Base-by-base conservation (phyloP, 2,113 vertebrate genomes). In the Empidonax alnorum region DNA sequence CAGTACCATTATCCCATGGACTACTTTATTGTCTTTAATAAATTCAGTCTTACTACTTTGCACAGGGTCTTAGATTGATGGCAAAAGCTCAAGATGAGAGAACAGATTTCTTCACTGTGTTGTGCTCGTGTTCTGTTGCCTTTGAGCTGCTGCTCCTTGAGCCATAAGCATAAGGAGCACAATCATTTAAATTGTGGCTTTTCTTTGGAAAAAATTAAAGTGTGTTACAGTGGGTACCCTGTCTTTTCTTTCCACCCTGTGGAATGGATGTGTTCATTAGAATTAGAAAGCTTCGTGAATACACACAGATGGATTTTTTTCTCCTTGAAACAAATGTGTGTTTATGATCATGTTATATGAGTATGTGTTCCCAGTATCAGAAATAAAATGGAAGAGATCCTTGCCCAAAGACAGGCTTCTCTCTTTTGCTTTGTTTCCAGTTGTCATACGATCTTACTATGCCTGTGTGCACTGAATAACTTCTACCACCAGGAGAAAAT, bases 1-100 rank as follows among this genome's bases (percentile, higher is more conserved):
- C n/a, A 42, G 33, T 96, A 77, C 79, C 77, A 49, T 96, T 93
- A 88, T 85, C 58, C 74, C 23, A 42, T 82, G 74, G 76, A 73
- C 59, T 86, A 52, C 63, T 84, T 90, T 83, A 63, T 46, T 53
- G 41, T 67, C 68, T 84, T 79, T 82, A 93, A 83, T 90, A 87
- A 81, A 86, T 83, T 90, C 46, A 65, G 55, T 72, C 50, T 78
- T 87, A 49, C 84, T 88, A 7, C 50, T 88, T 91, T 80, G 49
- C 67, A 33, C 20, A 27, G 44, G 18, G 12, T 79, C 6, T 55
- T 83, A 35, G 66, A 88, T 75, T 76, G 62, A 78, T 76, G 66
- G 65, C 56, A 81, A n/a, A 73, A 80, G 23, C 46, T 77, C 35
- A 85, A 84, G 84, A 82, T 66, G 76, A 95, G 37, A 50, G 33